phyloP scores from a whole-genome alignment of 2,888 invertebrate species.

The Pammene aurita region DNA sequence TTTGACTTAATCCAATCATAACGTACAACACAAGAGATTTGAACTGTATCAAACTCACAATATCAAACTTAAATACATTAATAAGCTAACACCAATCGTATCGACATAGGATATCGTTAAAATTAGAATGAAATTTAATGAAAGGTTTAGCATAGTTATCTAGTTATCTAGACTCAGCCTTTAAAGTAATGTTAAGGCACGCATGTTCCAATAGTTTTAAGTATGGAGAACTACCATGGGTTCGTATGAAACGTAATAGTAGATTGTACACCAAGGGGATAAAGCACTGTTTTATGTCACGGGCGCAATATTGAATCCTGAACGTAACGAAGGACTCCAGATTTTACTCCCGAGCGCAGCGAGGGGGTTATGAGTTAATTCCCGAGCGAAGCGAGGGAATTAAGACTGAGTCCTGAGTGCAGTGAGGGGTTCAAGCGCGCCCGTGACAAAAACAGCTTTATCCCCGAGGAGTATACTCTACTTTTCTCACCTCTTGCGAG shows the following conservation, averaged over 20 bases:
- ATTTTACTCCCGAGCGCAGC: too few species aligned
- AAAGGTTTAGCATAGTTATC: conserved; percentile 38
- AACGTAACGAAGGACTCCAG: too few species aligned
- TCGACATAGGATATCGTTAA: conserved; percentile 22
- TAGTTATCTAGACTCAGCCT: conserved; percentile 40
- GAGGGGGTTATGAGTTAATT: too few species aligned
- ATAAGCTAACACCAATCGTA: conserved; percentile 37
- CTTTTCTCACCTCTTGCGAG: too few species aligned
- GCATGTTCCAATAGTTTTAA: conserved; percentile 42
- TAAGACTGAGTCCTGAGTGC: too few species aligned
- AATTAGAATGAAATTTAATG: conserved; percentile 24
- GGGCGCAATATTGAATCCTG: too few species aligned
- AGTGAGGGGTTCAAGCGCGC: too few species aligned
- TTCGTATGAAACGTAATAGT: conserved; percentile 8
- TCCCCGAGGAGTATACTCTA: too few species aligned
- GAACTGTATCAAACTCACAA: conserved; percentile 9
- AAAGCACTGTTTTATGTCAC: background rate
- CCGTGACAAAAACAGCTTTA: too few species aligned
- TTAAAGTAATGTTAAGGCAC: conserved; percentile 40
- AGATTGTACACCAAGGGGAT: background rate
- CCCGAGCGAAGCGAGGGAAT: too few species aligned
- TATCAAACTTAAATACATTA: conserved; percentile 25
- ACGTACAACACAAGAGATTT: conserved; percentile 1
- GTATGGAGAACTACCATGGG: conserved; percentile 20
- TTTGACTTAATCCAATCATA: conserved; percentile 23